Evolutionary conservation across 2,888 invertebrate genomes (phyloP).

Genomic region (Macaria notata): DNA sequence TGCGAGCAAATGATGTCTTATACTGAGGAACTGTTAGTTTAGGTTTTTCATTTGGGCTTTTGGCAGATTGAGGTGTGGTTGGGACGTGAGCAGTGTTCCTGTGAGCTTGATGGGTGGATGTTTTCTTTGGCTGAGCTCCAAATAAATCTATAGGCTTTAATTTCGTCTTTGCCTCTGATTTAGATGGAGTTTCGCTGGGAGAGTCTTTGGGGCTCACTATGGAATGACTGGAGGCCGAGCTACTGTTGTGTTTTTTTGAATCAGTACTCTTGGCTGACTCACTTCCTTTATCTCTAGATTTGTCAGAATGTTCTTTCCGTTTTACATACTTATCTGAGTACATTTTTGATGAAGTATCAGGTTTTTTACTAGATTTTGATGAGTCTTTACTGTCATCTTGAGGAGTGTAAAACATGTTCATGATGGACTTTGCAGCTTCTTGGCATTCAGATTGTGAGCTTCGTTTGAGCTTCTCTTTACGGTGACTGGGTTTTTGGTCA

Average conservation of each 20-base stretch:
- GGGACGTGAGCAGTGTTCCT: conserved; percentile 54
- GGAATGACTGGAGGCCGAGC: conserved; percentile 54
- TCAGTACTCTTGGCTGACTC: conserved; percentile 18
- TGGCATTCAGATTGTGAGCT: conserved; percentile 46
- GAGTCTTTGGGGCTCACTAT: conserved; percentile 55
- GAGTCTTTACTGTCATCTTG: conserved; percentile 39
- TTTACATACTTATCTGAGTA: conserved; percentile 71
- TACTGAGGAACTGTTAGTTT: conserved; percentile 36
- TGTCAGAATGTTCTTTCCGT: conserved; percentile 59
- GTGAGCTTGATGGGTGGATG: conserved; percentile 52
- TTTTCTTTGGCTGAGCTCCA: conserved; percentile 54
- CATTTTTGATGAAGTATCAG: conserved; percentile 47
- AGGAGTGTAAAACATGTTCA: conserved; percentile 51
- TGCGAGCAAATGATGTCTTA: conserved; percentile 33
- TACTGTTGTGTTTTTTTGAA: conserved; percentile 49
- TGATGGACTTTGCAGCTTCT: conserved; percentile 49
- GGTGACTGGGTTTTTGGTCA: conserved; percentile 70
- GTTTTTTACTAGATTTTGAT: conserved; percentile 48
- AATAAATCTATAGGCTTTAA: conserved; percentile 72
- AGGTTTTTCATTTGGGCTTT: conserved; percentile 41
- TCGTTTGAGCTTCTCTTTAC: conserved; percentile 78
- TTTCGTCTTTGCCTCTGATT: conserved; percentile 57
- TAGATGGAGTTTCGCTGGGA: conserved; percentile 44
- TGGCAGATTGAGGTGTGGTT: conserved; percentile 36
- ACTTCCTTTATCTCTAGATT: conserved; percentile 38